Base-by-base conservation (phyloP, 2,888 invertebrate genomes). In the Ctenicera cuprea region DNA sequence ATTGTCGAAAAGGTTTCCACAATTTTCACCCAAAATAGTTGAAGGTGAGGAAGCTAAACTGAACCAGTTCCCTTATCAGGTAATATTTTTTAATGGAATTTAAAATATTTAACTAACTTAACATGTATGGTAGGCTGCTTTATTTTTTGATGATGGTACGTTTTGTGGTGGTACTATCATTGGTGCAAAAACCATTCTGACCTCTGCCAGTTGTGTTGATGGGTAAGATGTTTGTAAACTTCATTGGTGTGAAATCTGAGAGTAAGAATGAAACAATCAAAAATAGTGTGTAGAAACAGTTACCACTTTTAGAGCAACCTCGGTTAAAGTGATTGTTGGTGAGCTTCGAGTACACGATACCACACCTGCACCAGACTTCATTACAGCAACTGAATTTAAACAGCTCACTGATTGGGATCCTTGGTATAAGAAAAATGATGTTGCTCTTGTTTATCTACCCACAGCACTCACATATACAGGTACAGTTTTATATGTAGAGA, bases 401-500 rank as follows among this genome's bases (percentile, higher is more conserved):
- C 82, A 86, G 0, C 87, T 87, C 73, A 83, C 85, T 50, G 2
- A 77, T 0, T 87, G 85, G 85, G 77, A 80, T 9, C 8, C 81
- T 0, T 8, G 57, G 0, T 78, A 78, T 2, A 71, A 30, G 11
- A 9, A 14, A n/a, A 68, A 68, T n/a, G 59, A 68, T 22, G 30
- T 68, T 59, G 57, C 43, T 14, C 16, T 68, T 9, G 57, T 68
- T 14, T 83, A 82, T 62, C 78, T 89, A 72, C 85, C 87, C 8
- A 69, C 80, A 41, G 65, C 82, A 8, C 85, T 88, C 26, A 79
- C 78, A 26, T 80, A 87, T 38, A 87, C 84, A 73, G 85, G 88
- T 88, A 79, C 33, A 26, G 5, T 26, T 26, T 26, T 26, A 26
- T 5, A 26, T 5, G 26, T 26, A 5, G 33, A 26, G 26, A 3